Evolutionary conservation across 2,797 vertebrate species (phyloP).

Genomic region (Spatula clypeata): DNA sequence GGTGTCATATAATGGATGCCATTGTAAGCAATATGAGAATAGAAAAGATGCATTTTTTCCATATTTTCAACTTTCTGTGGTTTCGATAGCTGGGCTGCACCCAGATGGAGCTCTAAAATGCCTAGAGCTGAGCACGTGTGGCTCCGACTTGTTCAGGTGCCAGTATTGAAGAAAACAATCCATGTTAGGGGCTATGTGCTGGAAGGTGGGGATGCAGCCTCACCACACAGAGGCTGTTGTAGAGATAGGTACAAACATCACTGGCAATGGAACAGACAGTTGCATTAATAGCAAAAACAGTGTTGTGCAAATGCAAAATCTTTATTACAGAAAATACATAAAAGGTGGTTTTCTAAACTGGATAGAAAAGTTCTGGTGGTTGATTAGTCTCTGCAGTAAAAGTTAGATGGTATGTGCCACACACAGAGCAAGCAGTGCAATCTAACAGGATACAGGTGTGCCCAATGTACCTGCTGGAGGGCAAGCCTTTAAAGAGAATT

Average conservation of each 20-base stretch:
- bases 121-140: not conserved
- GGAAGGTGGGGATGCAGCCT: not conserved
- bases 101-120: not conserved
- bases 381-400: not conserved
- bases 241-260: not conserved
- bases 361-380: not conserved
- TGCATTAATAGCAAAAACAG: not conserved
- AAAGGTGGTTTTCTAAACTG: not conserved
- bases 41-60: not conserved
- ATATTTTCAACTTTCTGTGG: not conserved
- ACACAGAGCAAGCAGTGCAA: fast-evolving
- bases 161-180: not conserved
- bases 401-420: too few relatives aligned
- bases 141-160: not conserved
- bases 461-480: not conserved
- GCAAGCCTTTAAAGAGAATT: not conserved
- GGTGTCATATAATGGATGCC: not conserved
- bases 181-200: not conserved
- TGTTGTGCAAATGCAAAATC: not conserved
- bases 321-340: not conserved
- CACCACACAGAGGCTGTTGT: fast-evolving
- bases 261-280: not conserved
- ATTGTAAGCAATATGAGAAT: not conserved
- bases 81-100: not conserved
- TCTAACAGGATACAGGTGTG: not conserved